These are phyloP conservation scores for Psittacula cyanocephala DNA, from an alignment of 2,113 vertebrate species.

Conservation along the genomic window DNA sequence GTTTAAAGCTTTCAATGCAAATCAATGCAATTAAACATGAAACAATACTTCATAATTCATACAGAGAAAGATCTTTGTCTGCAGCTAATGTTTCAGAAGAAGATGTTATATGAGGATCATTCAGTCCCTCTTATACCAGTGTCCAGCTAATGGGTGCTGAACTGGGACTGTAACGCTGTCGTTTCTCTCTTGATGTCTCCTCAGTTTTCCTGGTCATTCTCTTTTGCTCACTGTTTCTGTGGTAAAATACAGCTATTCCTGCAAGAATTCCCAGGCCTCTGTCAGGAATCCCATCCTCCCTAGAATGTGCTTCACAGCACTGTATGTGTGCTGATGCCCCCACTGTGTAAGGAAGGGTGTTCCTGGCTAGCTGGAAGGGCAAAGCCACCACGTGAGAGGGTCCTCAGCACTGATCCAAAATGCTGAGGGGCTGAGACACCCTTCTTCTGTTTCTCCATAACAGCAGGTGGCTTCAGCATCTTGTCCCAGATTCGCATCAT, in stretches of 20 bases:
- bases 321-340: background rate
- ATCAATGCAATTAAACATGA: slow-evolving; percentile 47
- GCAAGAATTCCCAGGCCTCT: slow-evolving; percentile 2
- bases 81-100: background rate
- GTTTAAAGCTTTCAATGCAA: slow-evolving; percentile 44
- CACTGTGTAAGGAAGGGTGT: background rate
- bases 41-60: slow-evolving; percentile 20
- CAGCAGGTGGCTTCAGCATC: background rate
- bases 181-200: slow-evolving; percentile 29
- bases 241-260: background rate
- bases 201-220: slow-evolving; percentile 47
- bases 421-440: background rate
- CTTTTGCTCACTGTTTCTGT: slow-evolving; percentile 16
- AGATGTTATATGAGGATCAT: background rate
- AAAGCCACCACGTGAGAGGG: fast-evolving
- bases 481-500: background rate
- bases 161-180: slow-evolving; percentile 3
- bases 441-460: background rate
- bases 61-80: background rate
- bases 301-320: background rate
- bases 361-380: background rate
- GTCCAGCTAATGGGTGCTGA: slow-evolving; percentile 25
- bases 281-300: background rate
- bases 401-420: background rate
- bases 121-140: background rate